These are phyloP conservation scores for Apostichopus japonicus DNA, from an alignment of 35 echinoderm and acorn worm genomes.

Conservation along the genomic window DNA sequence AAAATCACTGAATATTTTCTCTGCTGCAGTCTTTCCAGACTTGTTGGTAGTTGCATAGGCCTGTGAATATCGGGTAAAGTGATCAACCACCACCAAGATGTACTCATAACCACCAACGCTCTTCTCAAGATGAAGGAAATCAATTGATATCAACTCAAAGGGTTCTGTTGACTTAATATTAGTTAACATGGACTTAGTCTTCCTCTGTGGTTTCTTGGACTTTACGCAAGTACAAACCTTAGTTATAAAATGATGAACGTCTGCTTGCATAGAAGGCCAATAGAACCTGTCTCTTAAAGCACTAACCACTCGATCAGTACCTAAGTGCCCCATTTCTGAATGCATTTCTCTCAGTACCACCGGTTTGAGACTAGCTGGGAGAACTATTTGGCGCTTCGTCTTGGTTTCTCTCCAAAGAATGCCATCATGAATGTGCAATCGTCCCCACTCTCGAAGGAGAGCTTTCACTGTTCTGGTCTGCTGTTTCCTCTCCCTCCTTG, in stretches of 20 bases:
- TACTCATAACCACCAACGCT: neutral
- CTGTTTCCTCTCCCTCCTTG: neutral
- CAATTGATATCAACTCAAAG: slow-evolving; percentile 57
- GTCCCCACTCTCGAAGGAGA: slow-evolving; percentile 18
- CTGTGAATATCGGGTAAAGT: slow-evolving; percentile 11
- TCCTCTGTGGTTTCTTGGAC: slow-evolving; percentile 10
- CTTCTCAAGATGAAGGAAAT: slow-evolving; percentile 59
- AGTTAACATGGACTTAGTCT: neutral
- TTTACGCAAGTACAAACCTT: slow-evolving; percentile 41
- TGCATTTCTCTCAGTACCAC: slow-evolving; percentile 42
- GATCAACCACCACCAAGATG: neutral
- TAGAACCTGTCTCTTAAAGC: slow-evolving; percentile 57
- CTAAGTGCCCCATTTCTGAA: slow-evolving; percentile 62
- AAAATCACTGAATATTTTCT: too few relatives aligned
- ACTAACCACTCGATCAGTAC: slow-evolving; percentile 5
- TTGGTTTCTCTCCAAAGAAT: slow-evolving; percentile 31
- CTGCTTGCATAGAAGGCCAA: slow-evolving; percentile 60
- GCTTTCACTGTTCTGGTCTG: neutral
- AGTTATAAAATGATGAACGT: slow-evolving; percentile 52
- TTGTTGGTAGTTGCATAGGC: slow-evolving; percentile 74
- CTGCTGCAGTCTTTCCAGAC: neutral
- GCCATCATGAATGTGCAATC: slow-evolving; percentile 29
- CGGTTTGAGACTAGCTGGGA: neutral
- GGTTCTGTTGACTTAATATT: slow-evolving; percentile 3
- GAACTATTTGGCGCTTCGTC: slow-evolving; percentile 38